Percentiles rank a stretch among this genome's conserved stretches.
These are phyloP conservation scores for Callaeas wilsoni DNA, from an alignment of 2,113 vertebrate species.

Conservation along the genomic window DNA sequence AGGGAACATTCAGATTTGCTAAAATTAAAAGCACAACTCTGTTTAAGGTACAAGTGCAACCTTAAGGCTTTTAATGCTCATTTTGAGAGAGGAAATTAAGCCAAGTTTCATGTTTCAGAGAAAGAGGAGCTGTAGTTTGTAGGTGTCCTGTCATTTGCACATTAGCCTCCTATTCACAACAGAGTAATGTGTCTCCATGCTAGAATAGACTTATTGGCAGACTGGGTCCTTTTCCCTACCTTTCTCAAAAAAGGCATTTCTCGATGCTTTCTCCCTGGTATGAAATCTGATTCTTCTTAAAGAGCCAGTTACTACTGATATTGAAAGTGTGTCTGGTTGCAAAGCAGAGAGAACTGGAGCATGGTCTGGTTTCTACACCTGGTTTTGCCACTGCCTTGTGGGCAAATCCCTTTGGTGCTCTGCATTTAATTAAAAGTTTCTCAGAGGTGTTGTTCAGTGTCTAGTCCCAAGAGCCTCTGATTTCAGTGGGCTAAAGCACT, in stretches of 20 bases:
- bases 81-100: not conserved
- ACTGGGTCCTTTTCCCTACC: not conserved
- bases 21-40: constrained; percentile 34
- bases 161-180: not conserved
- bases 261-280: not conserved
- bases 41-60: not conserved
- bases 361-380: not conserved
- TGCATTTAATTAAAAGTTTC: not conserved
- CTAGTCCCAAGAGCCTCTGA: not conserved
- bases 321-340: not conserved
- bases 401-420: not conserved
- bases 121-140: not conserved
- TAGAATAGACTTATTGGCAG: not conserved
- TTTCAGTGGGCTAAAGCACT: not conserved
- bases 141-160: not conserved
- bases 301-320: not conserved
- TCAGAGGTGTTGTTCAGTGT: not conserved
- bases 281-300: not conserved
- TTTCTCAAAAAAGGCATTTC: not conserved
- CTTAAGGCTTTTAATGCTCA: constrained; percentile 16
- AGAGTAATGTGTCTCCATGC: not conserved
- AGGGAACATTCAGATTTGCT: constrained; percentile 10
- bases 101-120: not conserved
- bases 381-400: not conserved
- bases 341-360: not conserved